Evolutionary conservation across 2,113 vertebrate species (phyloP).

Genomic region (Hippoglossus stenolepis): DNA sequence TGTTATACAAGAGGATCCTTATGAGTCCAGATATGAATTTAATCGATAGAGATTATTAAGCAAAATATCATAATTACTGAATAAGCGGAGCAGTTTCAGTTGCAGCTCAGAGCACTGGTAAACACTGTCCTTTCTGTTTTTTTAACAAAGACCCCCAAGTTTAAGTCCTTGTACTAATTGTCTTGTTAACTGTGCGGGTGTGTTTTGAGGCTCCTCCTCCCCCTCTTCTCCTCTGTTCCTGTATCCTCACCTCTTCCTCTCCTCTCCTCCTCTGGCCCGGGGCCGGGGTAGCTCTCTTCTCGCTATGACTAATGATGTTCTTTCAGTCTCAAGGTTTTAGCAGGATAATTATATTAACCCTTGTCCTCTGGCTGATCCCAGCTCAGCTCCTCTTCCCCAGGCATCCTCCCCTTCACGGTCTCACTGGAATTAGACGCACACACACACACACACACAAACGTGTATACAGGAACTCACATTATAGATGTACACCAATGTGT

Average conservation of each 20-base stretch:
- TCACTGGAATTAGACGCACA: conserved; percentile 54
- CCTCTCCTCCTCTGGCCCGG: conserved; percentile 41
- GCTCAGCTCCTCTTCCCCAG: conserved; percentile 65
- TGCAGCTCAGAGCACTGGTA: conserved; percentile 28
- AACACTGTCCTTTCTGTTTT: conserved; percentile 32
- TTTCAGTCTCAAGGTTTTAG: conserved; percentile 79
- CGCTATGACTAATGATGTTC: conserved; percentile 79
- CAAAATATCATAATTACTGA: conserved; percentile 48
- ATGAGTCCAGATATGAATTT: conserved; percentile 20
- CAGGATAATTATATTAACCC: conserved; percentile 84
- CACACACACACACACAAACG: conserved; percentile 29
- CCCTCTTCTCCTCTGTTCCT: conserved; percentile 19
- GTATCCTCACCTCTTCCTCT: conserved; percentile 40
- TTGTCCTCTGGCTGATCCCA: conserved; percentile 78
- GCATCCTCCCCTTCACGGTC: conserved; percentile 52
- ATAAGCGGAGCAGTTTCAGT: conserved; percentile 7
- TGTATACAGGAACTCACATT: background rate
- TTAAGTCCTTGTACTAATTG: conserved; percentile 70
- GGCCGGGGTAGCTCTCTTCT: conserved; percentile 58
- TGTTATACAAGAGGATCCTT: conserved; percentile 9
- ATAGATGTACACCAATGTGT: conserved; percentile 5
- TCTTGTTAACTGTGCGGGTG: conserved; percentile 65
- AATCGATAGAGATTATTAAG: conserved; percentile 32
- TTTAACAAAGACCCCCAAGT: conserved; percentile 51
- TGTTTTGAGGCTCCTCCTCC: conserved; percentile 57